A percentile compares a stretch with the other conserved stretches of the same genome.
phyloP scores from a whole-genome alignment of 2,888 invertebrate genomes.

The Coenonympha glycerion region DNA sequence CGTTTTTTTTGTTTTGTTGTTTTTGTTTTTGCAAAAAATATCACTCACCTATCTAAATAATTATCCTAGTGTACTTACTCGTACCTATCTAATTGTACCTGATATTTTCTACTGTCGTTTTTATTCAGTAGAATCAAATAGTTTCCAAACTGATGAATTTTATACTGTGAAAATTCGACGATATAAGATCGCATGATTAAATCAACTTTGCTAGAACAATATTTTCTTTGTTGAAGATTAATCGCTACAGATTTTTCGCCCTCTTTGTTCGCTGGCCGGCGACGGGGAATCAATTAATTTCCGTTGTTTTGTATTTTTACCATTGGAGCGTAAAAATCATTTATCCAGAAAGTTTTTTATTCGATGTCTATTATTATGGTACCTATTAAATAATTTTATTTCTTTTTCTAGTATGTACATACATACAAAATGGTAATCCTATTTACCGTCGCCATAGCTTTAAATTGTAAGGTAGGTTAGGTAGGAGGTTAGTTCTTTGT shows the following conservation, averaged over 20 bases:
- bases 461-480: no score
- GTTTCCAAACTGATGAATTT: no score
- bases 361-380: no score
- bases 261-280: slow-evolving; percentile 9
- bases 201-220: not conserved
- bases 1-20: no score
- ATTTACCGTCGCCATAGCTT: no score
- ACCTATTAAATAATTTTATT: not conserved
- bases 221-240: slow-evolving; percentile 10
- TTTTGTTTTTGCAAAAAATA: no score
- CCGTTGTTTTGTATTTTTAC: slow-evolving; percentile 23
- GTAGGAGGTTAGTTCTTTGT: not conserved
- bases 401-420: not conserved
- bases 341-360: slow-evolving; percentile 18
- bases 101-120: no score
- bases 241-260: slow-evolving; percentile 11
- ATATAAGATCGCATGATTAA: slow-evolving; percentile 1
- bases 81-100: no score
- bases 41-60: no score
- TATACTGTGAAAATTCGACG: not conserved
- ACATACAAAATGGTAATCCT: not conserved
- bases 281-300: slow-evolving; percentile 20
- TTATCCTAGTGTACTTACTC: no score
- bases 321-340: slow-evolving; percentile 15
- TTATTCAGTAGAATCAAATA: no score